Evolutionary conservation across 2,888 invertebrate species (phyloP).

Genomic region (Dyspetes luteomarginatus): DNA sequence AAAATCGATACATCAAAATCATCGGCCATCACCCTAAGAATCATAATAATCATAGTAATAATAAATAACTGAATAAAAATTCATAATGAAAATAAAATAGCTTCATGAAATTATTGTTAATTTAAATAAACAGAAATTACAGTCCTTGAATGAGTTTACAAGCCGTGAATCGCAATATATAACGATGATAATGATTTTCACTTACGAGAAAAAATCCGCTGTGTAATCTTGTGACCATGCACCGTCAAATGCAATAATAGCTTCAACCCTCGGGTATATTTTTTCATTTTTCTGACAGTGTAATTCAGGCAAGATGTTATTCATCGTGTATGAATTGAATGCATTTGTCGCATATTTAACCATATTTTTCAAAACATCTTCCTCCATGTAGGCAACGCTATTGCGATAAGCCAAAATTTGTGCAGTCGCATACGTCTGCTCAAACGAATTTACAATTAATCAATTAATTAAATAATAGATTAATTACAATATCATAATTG

Average conservation of each 20-base stretch:
- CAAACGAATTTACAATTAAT: neutral
- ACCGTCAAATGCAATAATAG: conserved; percentile 75
- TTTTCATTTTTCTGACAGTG: conserved; percentile 66
- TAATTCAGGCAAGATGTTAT: conserved; percentile 71
- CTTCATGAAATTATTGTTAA: neutral
- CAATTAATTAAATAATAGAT: neutral
- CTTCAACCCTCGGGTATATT: conserved; percentile 70
- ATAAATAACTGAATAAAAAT: neutral
- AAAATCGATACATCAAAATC: conserved; percentile 86
- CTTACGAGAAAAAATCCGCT: conserved; percentile 72
- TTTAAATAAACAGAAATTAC: too few species aligned
- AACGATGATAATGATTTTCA: neutral
- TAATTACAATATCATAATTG: neutral
- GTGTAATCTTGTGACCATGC: conserved; percentile 72
- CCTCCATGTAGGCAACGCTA: conserved; percentile 73
- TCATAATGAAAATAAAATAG: neutral
- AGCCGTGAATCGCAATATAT: neutral
- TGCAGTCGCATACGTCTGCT: conserved; percentile 74
- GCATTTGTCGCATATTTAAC: conserved; percentile 69
- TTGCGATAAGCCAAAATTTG: conserved; percentile 75
- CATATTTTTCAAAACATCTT: conserved; percentile 72
- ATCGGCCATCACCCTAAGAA: conserved; percentile 85
- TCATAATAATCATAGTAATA: neutral
- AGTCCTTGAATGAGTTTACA: too few species aligned
- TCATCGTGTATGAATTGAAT: conserved; percentile 73